These are phyloP conservation scores for Chaetops frenatus DNA, from an alignment of 2,113 vertebrate species.

Conservation along the genomic window DNA sequence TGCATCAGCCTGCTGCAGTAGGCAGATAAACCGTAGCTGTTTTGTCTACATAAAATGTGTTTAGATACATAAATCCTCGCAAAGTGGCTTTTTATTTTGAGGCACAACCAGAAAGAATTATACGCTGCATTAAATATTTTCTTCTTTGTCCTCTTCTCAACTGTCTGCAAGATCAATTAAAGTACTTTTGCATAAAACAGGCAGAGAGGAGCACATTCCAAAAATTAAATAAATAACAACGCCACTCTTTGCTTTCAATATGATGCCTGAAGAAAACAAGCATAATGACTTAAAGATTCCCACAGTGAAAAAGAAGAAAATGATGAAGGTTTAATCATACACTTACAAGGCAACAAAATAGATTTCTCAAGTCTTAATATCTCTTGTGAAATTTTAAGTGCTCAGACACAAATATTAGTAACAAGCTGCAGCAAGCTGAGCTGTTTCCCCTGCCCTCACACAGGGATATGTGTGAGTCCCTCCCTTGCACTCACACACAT, in stretches of 20 bases:
- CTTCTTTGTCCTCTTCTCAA: not conserved
- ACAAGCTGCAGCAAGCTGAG: not conserved
- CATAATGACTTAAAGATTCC: not conserved
- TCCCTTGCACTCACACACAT: not conserved
- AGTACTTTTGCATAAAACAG: not conserved
- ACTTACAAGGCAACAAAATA: not conserved
- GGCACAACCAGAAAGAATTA: not conserved
- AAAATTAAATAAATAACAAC: not conserved
- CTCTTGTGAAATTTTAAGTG: not conserved
- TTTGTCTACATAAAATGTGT: not conserved
- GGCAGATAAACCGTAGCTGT: slow-evolving; percentile 10
- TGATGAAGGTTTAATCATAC: not conserved
- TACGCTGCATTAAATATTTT: not conserved
- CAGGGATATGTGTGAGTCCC: not conserved
- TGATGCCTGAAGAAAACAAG: not conserved
- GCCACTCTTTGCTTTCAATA: not conserved
- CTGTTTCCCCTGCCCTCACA: not conserved
- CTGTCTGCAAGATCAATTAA: not conserved
- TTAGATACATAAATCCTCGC: not conserved
- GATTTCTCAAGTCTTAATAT: not conserved
- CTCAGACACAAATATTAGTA: not conserved
- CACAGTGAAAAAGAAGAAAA: not conserved
- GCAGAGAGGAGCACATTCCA: not conserved
- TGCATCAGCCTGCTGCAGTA: not conserved
- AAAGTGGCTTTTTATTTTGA: slow-evolving; percentile 11